phyloP scores from a whole-genome alignment of 2,113 vertebrate species.

The Etia nguti region DNA sequence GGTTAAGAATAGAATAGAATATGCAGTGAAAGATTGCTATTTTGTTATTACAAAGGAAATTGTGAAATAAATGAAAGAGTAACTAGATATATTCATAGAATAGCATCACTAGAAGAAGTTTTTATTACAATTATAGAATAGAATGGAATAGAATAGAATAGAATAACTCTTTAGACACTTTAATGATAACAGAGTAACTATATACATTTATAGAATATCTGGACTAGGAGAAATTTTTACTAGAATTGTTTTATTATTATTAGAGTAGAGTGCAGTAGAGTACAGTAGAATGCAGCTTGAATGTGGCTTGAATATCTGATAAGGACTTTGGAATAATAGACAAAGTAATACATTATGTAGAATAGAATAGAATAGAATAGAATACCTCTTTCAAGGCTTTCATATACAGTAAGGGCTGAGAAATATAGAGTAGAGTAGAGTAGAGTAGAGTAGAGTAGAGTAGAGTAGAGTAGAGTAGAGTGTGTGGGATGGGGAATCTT shows the following conservation, averaged over 20 bases:
- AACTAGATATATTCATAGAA: background rate
- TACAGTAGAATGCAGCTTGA: background rate
- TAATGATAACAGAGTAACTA: background rate
- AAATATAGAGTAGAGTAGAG: too few species aligned
- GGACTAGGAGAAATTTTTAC: background rate
- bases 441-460: too few species aligned
- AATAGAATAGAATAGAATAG: too few species aligned
- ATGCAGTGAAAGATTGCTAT: background rate
- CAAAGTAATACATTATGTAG: too few species aligned
- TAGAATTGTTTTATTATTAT: background rate
- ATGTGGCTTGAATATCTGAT: too few species aligned
- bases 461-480: too few species aligned
- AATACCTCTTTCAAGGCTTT: too few species aligned
- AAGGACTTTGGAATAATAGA: too few species aligned
- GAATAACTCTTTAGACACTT: background rate
- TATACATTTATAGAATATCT: background rate
- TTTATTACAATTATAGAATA: background rate
- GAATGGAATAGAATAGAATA: background rate
- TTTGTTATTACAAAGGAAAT: background rate
- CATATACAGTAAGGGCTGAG: too few species aligned
- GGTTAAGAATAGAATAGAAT: background rate
- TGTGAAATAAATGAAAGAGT: background rate
- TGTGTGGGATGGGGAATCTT: too few species aligned
- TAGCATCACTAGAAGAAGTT: background rate
- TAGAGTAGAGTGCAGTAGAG: background rate